phyloP scores from a whole-genome alignment of 1,140 invertebrate species.

The Leptoteleia sp. region DNA sequence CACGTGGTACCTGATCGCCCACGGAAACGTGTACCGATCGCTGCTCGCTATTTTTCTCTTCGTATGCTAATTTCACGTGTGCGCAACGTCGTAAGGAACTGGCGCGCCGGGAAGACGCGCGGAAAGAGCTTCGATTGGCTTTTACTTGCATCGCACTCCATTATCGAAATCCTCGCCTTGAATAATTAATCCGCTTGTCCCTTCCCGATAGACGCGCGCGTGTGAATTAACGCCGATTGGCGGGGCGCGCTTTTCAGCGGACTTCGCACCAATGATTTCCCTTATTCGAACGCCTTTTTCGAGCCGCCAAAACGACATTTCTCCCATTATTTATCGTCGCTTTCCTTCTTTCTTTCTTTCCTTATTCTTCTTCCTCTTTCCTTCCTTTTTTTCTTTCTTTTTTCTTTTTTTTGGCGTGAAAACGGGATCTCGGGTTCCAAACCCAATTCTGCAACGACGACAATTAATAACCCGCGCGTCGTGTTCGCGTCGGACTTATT shows the following conservation, averaged over 20 bases:
- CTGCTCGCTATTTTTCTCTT: conserved; percentile 62
- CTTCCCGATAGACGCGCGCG: conserved; percentile 53
- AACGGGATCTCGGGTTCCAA: no score
- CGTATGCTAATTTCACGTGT: conserved; percentile 72
- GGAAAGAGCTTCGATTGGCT: conserved; percentile 54
- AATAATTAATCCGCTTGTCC: conserved; percentile 65
- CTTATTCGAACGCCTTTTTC: no score
- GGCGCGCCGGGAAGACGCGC: conserved; percentile 58
- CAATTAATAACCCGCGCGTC: conserved; percentile 11
- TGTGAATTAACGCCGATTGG: conserved; percentile 50
- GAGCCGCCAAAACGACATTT: no score
- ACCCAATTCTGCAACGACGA: background rate
- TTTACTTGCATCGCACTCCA: conserved; percentile 62
- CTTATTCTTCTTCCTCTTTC: no score
- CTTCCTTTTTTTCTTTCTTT: no score
- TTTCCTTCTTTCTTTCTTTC: no score
- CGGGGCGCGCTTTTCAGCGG: no score
- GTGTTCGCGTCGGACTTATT: conserved; percentile 7
- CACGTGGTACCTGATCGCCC: conserved; percentile 69
- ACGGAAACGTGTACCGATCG: conserved; percentile 71
- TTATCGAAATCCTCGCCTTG: conserved; percentile 67
- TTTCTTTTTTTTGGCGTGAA: no score
- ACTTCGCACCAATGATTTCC: no score
- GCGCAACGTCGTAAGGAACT: conserved; percentile 65
- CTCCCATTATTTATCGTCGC: no score